Conservation (phyloP, 2,113 vertebrate genomes). For the Hipposideros armiger region DNA sequence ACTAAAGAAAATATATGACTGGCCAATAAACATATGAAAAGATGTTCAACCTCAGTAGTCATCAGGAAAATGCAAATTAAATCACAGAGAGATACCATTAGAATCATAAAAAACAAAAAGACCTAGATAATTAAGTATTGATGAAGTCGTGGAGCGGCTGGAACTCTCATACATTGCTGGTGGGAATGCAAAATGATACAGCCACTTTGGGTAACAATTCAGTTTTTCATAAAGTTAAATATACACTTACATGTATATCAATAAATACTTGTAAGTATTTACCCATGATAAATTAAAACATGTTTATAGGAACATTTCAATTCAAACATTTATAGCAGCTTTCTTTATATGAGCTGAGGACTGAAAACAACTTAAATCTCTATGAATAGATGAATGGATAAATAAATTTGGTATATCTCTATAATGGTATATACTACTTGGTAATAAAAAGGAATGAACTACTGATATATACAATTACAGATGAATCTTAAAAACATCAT, state of each 20-base stretch:
- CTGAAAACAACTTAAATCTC: conserved; percentile 25
- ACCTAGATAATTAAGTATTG: neutral
- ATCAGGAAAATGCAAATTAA: conserved; percentile 12
- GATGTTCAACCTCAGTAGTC: neutral
- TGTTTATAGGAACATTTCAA: neutral
- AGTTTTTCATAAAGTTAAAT: conserved; percentile 10
- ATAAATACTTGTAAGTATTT: neutral
- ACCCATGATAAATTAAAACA: neutral
- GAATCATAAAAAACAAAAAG: conserved; percentile 9
- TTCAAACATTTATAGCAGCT: neutral
- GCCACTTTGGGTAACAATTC: neutral
- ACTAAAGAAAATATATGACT: conserved; percentile 10
- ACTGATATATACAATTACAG: neutral
- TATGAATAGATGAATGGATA: conserved; percentile 20
- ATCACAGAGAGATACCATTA: neutral
- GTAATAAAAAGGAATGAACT: conserved; percentile 27
- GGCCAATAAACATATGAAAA: neutral
- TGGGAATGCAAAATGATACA: neutral
- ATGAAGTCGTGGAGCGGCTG: neutral
- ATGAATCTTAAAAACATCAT: conserved; percentile 4
- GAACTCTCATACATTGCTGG: neutral
- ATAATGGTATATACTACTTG: neutral
- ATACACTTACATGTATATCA: neutral
- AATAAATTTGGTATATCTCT: neutral
- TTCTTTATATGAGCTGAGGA: conserved; percentile 46